A percentile compares a stretch with the other conserved stretches of the same genome.
These are phyloP conservation scores for Zosterops lateralis DNA, from an alignment of 2,113 vertebrate species.

Conservation along the genomic window DNA sequence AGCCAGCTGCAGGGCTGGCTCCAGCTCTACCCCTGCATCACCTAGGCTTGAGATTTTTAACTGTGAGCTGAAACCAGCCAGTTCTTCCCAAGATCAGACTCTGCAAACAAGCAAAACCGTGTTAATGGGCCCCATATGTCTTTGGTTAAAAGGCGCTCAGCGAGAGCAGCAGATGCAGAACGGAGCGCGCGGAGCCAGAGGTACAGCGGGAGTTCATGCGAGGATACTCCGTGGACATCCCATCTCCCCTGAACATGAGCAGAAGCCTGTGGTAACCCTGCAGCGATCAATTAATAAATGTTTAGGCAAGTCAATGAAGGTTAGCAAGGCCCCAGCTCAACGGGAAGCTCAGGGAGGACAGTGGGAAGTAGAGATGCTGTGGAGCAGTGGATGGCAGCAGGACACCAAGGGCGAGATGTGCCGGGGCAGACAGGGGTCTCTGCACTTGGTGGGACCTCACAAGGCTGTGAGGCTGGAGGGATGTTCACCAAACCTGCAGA, in stretches of 20 bases:
- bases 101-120: neutral
- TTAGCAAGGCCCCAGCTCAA: neutral
- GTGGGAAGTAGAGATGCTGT: neutral
- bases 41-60: neutral
- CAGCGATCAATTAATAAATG: conserved; percentile 12
- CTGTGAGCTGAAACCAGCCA: neutral
- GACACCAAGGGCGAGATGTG: neutral
- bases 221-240: conserved; percentile 17
- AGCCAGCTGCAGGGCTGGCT: neutral
- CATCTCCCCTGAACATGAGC: rapidly evolving
- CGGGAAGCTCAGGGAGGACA: neutral
- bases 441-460: neutral
- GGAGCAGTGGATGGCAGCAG: neutral
- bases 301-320: neutral
- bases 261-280: conserved; percentile 9
- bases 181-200: neutral
- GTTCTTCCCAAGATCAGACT: neutral
- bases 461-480: neutral
- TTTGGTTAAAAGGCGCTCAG: conserved; percentile 23
- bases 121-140: conserved; percentile 51
- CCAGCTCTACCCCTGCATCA: neutral
- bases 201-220: neutral
- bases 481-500: neutral
- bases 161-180: conserved; percentile 35
- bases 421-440: rapidly evolving